A percentile compares a stretch with the other conserved stretches of the same genome.
Conservation (phyloP, 2,797 vertebrate genomes). For the Sorex maritimensis region DNA sequence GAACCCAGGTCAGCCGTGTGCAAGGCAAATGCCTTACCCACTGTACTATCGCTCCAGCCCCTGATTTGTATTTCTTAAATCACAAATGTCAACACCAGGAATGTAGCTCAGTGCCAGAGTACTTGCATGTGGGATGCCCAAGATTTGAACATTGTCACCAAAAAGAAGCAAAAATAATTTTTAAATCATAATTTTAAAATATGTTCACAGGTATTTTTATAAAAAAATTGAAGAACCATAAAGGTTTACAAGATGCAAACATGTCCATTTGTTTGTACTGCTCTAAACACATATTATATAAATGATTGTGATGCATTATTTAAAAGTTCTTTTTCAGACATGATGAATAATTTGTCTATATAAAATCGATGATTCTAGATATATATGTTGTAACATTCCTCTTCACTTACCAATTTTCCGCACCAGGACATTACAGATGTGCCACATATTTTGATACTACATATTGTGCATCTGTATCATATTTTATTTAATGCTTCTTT, state of each 20-base stretch:
- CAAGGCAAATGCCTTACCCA: too few relatives aligned
- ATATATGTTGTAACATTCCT: conserved; percentile 10
- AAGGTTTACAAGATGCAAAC: background rate
- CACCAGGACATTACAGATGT: conserved; percentile 3
- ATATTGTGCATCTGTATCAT: background rate
- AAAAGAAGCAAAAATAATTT: background rate
- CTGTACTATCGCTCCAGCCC: too few relatives aligned
- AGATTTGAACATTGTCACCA: too few relatives aligned
- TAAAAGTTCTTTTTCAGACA: conserved; percentile 19
- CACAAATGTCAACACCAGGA: background rate
- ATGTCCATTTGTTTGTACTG: conserved; percentile 1
- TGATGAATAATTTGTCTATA: conserved; percentile 1
- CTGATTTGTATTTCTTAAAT: conserved; percentile 49
- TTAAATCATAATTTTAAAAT: background rate
- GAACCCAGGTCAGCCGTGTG: too few relatives aligned
- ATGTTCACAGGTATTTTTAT: background rate
- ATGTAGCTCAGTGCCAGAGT: too few relatives aligned
- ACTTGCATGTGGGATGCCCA: too few relatives aligned
- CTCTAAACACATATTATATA: conserved; percentile 38
- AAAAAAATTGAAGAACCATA: conserved; percentile 28
- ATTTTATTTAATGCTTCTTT: background rate
- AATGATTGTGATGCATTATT: conserved; percentile 38
- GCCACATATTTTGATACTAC: conserved; percentile 43
- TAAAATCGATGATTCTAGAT: conserved; percentile 6
- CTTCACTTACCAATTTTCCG: conserved; percentile 45